Evolutionary conservation across 2,797 vertebrate species (phyloP).

Genomic region (Urophycis tenuis): DNA sequence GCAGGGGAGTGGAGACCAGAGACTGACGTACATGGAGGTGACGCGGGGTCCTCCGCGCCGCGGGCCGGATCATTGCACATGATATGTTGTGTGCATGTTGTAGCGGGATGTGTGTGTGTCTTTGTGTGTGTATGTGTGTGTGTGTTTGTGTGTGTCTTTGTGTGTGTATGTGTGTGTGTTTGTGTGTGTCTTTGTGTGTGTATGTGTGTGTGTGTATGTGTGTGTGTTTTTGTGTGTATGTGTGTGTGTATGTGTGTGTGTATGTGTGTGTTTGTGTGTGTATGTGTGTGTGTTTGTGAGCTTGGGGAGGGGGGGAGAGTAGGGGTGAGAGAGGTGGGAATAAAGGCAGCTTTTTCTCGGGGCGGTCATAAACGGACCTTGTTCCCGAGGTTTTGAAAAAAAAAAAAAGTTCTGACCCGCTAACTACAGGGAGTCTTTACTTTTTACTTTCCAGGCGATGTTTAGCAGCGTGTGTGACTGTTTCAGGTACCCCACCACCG

Average conservation of each 20-base stretch:
- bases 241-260: no score
- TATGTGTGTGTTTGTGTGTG: no score
- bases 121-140: no score
- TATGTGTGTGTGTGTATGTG: no score
- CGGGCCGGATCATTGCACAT: neutral
- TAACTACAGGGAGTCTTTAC: conserved; percentile 52
- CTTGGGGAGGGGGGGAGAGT: conserved; percentile 17
- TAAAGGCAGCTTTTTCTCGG: conserved; percentile 24
- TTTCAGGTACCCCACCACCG: conserved; percentile 25
- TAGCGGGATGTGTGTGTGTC: conserved; percentile 19
- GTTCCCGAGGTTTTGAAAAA: no score
- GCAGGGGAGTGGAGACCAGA: neutral
- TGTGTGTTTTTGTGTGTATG: no score
- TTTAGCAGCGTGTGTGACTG: conserved; percentile 1
- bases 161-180: no score
- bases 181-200: no score
- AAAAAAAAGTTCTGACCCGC: no score
- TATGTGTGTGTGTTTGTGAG: neutral
- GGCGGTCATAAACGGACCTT: conserved; percentile 62
- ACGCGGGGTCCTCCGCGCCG: neutral
- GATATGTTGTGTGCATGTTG: neutral
- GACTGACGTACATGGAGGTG: neutral
- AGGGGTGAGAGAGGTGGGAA: neutral
- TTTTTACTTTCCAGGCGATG: conserved; percentile 30
- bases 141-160: no score